phyloP scores from a whole-genome alignment of 2,113 vertebrate genomes.

The Esox niger region DNA sequence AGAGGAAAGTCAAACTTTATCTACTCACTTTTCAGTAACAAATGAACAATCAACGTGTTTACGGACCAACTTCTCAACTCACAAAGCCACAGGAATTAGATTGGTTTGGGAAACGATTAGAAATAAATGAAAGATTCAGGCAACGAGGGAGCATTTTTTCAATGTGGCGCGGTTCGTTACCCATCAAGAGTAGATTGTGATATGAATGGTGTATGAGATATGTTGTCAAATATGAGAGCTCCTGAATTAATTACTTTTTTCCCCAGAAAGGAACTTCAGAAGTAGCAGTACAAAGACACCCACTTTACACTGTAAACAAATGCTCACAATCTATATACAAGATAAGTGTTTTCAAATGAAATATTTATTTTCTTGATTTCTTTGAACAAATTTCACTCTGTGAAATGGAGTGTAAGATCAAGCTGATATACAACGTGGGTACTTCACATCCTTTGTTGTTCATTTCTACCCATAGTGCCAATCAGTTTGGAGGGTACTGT shows the following conservation, averaged over 20 bases:
- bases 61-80: constrained; percentile 25
- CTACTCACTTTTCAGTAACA: background rate
- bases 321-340: too few species aligned
- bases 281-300: too few species aligned
- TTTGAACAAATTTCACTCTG: too few species aligned
- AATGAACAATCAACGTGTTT: constrained; percentile 17
- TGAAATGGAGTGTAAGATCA: too few species aligned
- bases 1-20: background rate
- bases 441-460: too few species aligned
- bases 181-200: constrained; percentile 6
- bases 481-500: too few species aligned
- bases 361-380: too few species aligned
- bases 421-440: too few species aligned
- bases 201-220: constrained; percentile 41
- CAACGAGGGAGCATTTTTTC: constrained; percentile 4
- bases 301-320: too few species aligned
- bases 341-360: too few species aligned
- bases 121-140: constrained; percentile 34
- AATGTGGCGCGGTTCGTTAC: constrained; percentile 19
- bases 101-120: constrained; percentile 40
- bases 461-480: too few species aligned
- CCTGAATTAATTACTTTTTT: background rate
- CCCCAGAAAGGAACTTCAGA: too few species aligned
- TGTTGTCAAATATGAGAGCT: background rate
- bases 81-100: constrained; percentile 28